A percentile compares a stretch with the other conserved stretches of the same genome.
Evolutionary conservation across 2,797 vertebrate species (phyloP).

Genomic region (Molossus molossus): DNA sequence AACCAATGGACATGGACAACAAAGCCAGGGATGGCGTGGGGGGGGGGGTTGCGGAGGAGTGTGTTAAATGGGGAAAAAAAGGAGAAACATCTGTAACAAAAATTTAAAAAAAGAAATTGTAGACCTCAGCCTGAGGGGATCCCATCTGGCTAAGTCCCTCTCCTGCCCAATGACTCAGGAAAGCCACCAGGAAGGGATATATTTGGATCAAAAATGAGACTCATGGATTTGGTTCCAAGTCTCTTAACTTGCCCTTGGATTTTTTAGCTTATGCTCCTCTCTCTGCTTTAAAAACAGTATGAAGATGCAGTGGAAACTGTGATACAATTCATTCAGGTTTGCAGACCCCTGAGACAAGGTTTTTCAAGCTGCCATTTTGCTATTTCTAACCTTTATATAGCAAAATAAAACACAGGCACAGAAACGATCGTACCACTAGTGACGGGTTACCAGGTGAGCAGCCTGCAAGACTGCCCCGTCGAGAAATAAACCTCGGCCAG

Average conservation of each 20-base stretch:
- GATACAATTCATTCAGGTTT: background rate
- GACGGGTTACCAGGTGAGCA: background rate
- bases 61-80: no score
- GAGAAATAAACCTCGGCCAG: background rate
- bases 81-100: no score
- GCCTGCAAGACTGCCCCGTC: background rate
- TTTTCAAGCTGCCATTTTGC: background rate
- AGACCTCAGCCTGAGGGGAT: background rate
- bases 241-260: background rate
- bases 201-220: background rate
- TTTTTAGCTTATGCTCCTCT: background rate
- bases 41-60: no score
- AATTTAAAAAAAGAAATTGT: background rate
- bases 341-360: no score
- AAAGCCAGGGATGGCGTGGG: no score
- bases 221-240: background rate
- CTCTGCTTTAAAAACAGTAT: background rate
- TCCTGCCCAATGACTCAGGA: background rate
- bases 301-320: background rate
- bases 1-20: no score
- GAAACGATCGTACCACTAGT: background rate
- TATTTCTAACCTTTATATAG: background rate
- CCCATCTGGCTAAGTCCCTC: background rate
- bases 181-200: background rate
- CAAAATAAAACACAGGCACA: background rate